Evolutionary conservation across 2,888 invertebrate species (phyloP).

Genomic region (Drosophila paranaensis): DNA sequence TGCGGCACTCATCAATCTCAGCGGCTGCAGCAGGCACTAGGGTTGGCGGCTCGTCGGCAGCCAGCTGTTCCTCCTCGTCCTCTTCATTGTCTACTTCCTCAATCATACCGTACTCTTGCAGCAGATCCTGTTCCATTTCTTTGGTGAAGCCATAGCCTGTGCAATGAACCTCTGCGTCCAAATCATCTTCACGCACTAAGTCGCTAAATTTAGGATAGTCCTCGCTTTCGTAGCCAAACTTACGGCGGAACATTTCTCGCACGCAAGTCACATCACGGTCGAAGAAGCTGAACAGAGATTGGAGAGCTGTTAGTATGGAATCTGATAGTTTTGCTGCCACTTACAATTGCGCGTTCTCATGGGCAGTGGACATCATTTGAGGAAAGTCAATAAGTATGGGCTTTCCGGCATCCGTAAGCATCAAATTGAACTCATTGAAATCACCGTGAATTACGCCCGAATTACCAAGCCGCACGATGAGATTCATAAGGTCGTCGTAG

Average conservation of each 20-base stretch:
- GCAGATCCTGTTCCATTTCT: constrained; percentile 91
- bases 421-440: constrained; percentile 99
- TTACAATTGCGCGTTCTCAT: constrained; percentile 95
- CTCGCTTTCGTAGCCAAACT: constrained; percentile 95
- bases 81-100: constrained; percentile 80
- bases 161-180: constrained; percentile 96
- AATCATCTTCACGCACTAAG: constrained; percentile 90
- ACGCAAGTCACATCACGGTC: constrained; percentile 97
- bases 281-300: constrained; percentile 89
- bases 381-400: constrained; percentile 98
- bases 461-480: constrained; percentile 95
- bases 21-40: constrained; percentile 74
- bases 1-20: constrained; percentile 82
- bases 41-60: constrained; percentile 52
- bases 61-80: constrained; percentile 73
- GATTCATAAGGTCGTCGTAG: constrained; percentile 97
- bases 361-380: constrained; percentile 98
- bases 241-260: constrained; percentile 94
- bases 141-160: constrained; percentile 96
- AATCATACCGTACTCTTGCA: constrained; percentile 87
- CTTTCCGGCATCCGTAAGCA: constrained; percentile 92
- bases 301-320: not conserved
- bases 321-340: not conserved
- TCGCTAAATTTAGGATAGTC: constrained; percentile 91
- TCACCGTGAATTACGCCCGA: constrained; percentile 99